These are phyloP conservation scores for Leptestheria dahalacensis DNA, from an alignment of 1,140 invertebrate species.

Conservation along the genomic window DNA sequence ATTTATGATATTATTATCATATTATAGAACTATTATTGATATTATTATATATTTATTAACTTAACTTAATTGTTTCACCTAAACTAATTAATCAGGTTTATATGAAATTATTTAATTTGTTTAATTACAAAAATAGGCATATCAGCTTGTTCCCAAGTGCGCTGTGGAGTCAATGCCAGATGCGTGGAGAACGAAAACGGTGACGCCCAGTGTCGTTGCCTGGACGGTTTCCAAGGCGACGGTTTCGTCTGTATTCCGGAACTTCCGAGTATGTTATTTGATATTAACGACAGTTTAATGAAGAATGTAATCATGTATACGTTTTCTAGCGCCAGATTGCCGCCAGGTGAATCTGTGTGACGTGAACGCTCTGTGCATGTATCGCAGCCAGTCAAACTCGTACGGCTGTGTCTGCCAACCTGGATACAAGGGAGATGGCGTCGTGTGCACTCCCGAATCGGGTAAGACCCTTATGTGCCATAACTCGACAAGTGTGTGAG, in stretches of 20 bases:
- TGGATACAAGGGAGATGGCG: constrained; percentile 38
- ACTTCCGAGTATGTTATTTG: constrained; percentile 23
- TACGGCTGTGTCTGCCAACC: constrained; percentile 34
- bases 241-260: constrained; percentile 34
- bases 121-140: constrained; percentile 27
- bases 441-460: constrained; percentile 26
- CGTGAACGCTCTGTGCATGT: constrained; percentile 35
- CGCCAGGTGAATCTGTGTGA: constrained; percentile 35
- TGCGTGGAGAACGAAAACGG: constrained; percentile 36
- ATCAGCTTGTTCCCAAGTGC: constrained; percentile 32
- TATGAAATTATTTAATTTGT: constrained; percentile 20
- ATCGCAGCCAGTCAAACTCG: constrained; percentile 25
- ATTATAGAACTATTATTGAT: not conserved
- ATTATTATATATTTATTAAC: not conserved
- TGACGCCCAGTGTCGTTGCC: constrained; percentile 39
- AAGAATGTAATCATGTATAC: constrained; percentile 2
- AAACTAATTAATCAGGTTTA: constrained; percentile 16
- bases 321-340: constrained; percentile 23
- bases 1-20: not conserved
- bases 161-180: constrained; percentile 41
- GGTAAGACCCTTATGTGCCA: not conserved
- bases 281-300: not conserved
- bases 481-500: not conserved
- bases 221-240: constrained; percentile 39
- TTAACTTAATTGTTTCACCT: not conserved